phyloP scores from a whole-genome alignment of 1,140 invertebrate genomes.

The Diabrotica undecimpunctata region DNA sequence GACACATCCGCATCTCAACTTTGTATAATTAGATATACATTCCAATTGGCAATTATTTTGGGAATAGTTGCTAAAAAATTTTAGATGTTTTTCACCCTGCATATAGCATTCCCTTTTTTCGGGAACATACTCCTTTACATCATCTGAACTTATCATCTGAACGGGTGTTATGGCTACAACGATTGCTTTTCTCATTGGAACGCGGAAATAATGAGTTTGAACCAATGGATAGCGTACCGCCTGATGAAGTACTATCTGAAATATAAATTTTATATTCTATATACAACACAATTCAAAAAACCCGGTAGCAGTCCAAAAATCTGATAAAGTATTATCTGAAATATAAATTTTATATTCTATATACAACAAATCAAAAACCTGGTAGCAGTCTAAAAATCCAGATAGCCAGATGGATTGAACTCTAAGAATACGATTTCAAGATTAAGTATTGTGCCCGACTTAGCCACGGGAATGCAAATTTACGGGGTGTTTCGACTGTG shows the following conservation, averaged over 20 bases:
- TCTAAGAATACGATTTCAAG: too few species aligned
- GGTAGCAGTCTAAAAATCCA: too few species aligned
- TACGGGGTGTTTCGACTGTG: too few species aligned
- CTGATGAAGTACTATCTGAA: slow-evolving; percentile 29
- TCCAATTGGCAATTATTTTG: slow-evolving; percentile 65
- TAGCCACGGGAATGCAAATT: too few species aligned
- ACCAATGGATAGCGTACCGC: slow-evolving; percentile 28
- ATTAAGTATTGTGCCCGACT: too few species aligned
- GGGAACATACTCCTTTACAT: slow-evolving; percentile 42
- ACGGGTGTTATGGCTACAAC: slow-evolving; percentile 52
- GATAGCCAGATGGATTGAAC: too few species aligned
- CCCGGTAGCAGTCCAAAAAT: too few species aligned
- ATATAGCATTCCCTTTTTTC: slow-evolving; percentile 62
- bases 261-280: slow-evolving; percentile 1
- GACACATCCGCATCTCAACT: slow-evolving; percentile 57
- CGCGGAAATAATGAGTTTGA: slow-evolving; percentile 48
- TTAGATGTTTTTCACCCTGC: slow-evolving; percentile 56
- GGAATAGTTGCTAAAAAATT: slow-evolving; percentile 47
- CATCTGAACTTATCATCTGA: slow-evolving; percentile 55
- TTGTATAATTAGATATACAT: slow-evolving; percentile 68
- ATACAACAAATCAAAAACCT: too few species aligned
- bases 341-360: too few species aligned
- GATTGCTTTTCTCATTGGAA: slow-evolving; percentile 53
- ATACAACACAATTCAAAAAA: too few species aligned
- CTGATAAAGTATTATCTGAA: slow-evolving; percentile 28